Conservation (phyloP, 1,140 invertebrate genomes). For the Apis mellifera region DNA sequence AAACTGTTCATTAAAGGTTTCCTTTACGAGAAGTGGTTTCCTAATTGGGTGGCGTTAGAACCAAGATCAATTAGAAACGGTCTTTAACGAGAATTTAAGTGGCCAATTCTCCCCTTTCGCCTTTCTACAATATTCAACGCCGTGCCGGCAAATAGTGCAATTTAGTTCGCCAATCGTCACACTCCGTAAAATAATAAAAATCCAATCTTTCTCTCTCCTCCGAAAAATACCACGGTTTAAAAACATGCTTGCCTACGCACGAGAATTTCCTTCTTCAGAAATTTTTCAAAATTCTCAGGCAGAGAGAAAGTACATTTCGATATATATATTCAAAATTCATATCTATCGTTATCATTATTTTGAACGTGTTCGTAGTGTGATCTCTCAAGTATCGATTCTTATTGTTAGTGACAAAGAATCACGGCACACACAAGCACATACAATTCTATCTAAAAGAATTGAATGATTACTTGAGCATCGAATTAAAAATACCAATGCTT, state of each 20-base stretch:
- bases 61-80: constrained; percentile 3
- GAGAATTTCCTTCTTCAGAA: too few relatives aligned
- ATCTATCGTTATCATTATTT: too few relatives aligned
- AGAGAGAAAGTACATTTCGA: too few relatives aligned
- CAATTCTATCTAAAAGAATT: too few relatives aligned
- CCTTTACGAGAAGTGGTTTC: constrained; percentile 1
- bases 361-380: too few relatives aligned
- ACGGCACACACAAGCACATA: too few relatives aligned
- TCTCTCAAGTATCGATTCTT: too few relatives aligned
- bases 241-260: neutral
- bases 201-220: neutral
- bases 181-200: neutral
- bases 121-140: constrained; percentile 15
- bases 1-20: constrained; percentile 10
- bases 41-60: constrained; percentile 26
- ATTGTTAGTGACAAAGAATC: too few relatives aligned
- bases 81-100: constrained; percentile 40
- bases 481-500: too few relatives aligned
- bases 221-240: neutral
- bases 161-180: neutral
- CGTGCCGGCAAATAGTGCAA: neutral
- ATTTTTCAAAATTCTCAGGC: too few relatives aligned
- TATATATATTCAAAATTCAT: too few relatives aligned
- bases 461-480: too few relatives aligned
- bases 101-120: neutral